Evolutionary conservation across 2,113 vertebrate genomes (phyloP), one percentile per base, ranked within the genome.

Genomic region (Myodes glareolus): DNA sequence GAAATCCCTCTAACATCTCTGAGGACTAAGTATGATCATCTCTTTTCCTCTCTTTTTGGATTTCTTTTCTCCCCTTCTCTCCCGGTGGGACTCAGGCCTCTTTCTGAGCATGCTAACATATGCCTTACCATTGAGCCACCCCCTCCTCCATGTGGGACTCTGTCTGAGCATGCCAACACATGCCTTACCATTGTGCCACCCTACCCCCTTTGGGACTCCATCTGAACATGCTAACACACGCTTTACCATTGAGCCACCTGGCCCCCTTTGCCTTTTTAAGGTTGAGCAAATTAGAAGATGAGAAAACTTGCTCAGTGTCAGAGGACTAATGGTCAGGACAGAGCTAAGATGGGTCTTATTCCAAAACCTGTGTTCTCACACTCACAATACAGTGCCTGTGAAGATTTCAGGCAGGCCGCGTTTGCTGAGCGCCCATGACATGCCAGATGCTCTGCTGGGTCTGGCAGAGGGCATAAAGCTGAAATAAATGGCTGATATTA

Each of bases 11-110:
- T 10, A 47, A 72, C 29, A 52, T 29, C 19, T 45, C 11, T 63
- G 86, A 58, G 33, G 55, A 17, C 27, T 78, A 95, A 94, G 31
- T 45, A 12, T 72, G 65, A 81, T 88, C 89, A 93, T 19, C 55
- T 33, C 45, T 8, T 7, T 61, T 68, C 17, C n/a, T 23, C 16
- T 14, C 11, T 70, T 29, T 68, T 31, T 68, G 4, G 31, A 5
- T 39, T 72, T 52, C 10, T 2, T 58, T n/a, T 21, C 3, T 11
- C 5, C 39, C 11, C 11, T 29, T 92, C 42, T 47, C 31, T 23
- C 39, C 21, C 33, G 9, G 42, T 86, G 29, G 25, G 31, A 29
- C 63, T 63, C 84, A 23, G 17, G 63, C 31, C 17, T 82, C 52
- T 4, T 75, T 39, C 23, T 6, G 52, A n/a, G 58, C 61, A 47